Evolutionary conservation across 2,888 invertebrate species (phyloP).

Genomic region (Antheraea assamensis): DNA sequence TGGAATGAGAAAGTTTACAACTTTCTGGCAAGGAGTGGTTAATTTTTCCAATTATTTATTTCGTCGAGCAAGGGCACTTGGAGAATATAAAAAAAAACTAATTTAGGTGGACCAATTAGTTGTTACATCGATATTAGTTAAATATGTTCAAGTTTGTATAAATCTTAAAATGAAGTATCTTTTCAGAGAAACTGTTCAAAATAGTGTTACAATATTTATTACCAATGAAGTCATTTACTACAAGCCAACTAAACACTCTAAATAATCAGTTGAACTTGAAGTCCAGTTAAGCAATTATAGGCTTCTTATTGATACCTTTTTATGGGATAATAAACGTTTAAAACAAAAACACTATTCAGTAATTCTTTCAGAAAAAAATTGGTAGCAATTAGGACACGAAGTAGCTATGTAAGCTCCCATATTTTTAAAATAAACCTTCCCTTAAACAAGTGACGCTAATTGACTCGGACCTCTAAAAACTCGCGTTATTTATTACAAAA

Average conservation of each 20-base stretch:
- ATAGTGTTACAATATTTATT: no score
- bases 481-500: slow-evolving; percentile 48
- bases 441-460: slow-evolving; percentile 53
- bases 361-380: slow-evolving; percentile 30
- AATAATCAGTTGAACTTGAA: not conserved
- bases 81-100: not conserved
- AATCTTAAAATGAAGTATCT: not conserved
- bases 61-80: not conserved
- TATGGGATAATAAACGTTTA: not conserved
- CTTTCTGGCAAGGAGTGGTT: not conserved
- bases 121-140: not conserved
- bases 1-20: slow-evolving; percentile 1
- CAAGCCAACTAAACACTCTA: not conserved
- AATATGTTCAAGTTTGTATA: not conserved
- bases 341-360: slow-evolving; percentile 5
- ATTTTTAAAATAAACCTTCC: slow-evolving; percentile 37
- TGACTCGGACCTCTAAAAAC: slow-evolving; percentile 42
- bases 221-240: not conserved
- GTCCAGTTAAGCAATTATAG: not conserved
- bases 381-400: slow-evolving; percentile 33
- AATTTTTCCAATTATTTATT: not conserved
- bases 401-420: slow-evolving; percentile 31
- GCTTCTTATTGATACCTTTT: not conserved
- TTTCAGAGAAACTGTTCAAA: no score
- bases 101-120: not conserved